A percentile compares a stretch with the other conserved stretches of the same genome.
Evolutionary conservation across 2,113 vertebrate species (phyloP).

Genomic region (Sula dactylatra): DNA sequence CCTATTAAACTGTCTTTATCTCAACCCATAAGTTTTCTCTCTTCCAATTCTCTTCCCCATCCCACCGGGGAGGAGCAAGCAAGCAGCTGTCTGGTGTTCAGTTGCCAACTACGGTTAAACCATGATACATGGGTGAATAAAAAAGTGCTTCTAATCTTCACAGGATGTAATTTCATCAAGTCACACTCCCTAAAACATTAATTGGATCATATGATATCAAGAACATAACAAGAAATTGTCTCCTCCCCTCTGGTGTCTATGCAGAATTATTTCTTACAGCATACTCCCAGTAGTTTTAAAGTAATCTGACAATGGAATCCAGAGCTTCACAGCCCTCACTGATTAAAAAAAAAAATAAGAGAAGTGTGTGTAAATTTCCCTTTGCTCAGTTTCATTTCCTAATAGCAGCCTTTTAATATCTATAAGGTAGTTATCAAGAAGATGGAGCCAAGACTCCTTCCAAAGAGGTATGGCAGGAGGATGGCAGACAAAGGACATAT

Average conservation of each 20-base stretch:
- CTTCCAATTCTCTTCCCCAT: too few species aligned
- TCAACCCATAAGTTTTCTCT: too few species aligned
- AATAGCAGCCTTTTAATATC: neutral
- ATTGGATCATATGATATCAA: neutral
- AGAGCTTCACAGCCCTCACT: neutral
- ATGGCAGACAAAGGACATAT: neutral
- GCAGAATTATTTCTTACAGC: neutral
- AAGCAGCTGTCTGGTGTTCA: too few species aligned
- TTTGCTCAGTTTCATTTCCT: neutral
- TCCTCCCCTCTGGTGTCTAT: neutral
- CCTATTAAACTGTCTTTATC: too few species aligned
- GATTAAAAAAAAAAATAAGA: neutral
- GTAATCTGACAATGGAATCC: neutral
- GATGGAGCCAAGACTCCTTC: neutral
- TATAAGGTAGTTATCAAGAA: neutral
- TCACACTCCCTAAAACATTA: neutral
- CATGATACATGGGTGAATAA: neutral
- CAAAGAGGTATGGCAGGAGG: neutral
- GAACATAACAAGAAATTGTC: neutral
- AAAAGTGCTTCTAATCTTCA: neutral
- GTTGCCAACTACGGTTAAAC: too few species aligned
- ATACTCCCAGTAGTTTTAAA: neutral
- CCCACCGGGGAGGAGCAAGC: too few species aligned
- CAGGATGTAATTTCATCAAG: neutral
- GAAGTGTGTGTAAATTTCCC: neutral